phyloP scores from a whole-genome alignment of 2,888 invertebrate genomes.

The Nomada goodeniana region DNA sequence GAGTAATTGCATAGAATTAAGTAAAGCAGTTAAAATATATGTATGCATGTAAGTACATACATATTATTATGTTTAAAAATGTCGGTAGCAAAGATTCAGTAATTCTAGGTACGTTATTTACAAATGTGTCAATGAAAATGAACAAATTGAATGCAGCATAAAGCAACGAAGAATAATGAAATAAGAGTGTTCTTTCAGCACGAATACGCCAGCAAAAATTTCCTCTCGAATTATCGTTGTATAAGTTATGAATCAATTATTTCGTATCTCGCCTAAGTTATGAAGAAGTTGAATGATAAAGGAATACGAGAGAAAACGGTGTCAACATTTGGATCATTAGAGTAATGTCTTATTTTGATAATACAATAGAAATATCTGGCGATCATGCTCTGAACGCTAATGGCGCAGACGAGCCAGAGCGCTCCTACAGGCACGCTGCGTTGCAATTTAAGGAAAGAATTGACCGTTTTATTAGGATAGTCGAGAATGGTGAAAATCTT shows the following conservation, averaged over 20 bases:
- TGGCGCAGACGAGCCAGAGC: slow-evolving; percentile 78
- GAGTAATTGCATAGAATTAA: neutral
- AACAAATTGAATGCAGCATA: too few relatives aligned
- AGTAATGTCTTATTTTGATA: slow-evolving; percentile 57
- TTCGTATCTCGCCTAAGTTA: neutral
- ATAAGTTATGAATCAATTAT: slow-evolving; percentile 14
- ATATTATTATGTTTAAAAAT: too few relatives aligned
- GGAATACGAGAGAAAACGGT: neutral
- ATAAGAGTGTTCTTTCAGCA: slow-evolving; percentile 19
- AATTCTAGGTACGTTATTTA: neutral
- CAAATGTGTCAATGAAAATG: neutral
- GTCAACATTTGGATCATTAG: neutral
- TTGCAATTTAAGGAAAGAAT: slow-evolving; percentile 46
- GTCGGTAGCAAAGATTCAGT: too few relatives aligned
- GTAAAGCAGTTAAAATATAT: neutral
- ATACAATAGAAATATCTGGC: slow-evolving; percentile 75
- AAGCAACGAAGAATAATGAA: slow-evolving; percentile 8
- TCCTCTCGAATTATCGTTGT: slow-evolving; percentile 12
- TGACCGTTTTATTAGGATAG: slow-evolving; percentile 2
- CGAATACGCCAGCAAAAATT: slow-evolving; percentile 30
- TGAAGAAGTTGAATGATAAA: neutral
- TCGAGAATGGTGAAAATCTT: slow-evolving; percentile 6
- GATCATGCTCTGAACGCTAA: slow-evolving; percentile 79
- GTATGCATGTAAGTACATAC: too few relatives aligned
- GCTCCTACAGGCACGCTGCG: slow-evolving; percentile 61